Percentiles rank a stretch among this genome's conserved stretches.
Conservation (phyloP, 2,888 invertebrate genomes). For the Deroplatys truncata region DNA sequence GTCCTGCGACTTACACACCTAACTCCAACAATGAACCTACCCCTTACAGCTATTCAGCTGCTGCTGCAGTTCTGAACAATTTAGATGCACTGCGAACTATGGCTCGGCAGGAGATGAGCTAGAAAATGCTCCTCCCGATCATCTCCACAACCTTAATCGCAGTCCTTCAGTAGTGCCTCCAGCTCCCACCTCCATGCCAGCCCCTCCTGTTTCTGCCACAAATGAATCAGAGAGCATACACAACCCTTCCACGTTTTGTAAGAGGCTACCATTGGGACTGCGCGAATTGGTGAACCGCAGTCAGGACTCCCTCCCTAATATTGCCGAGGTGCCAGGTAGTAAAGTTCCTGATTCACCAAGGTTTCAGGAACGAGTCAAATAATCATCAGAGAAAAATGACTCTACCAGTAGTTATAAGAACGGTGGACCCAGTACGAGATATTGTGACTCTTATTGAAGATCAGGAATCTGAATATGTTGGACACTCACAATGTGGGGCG, state of each 20-base stretch:
- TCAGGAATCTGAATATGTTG: constrained; percentile 62
- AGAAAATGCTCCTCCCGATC: constrained; percentile 82
- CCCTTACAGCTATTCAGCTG: constrained; percentile 45
- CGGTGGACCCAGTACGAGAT: constrained; percentile 59
- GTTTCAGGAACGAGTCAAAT: too few relatives aligned
- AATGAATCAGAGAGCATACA: constrained; percentile 64
- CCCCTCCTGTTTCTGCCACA: constrained; percentile 48
- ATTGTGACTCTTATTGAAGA: constrained; percentile 66
- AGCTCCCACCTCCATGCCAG: constrained; percentile 39
- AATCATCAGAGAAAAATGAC: too few relatives aligned
- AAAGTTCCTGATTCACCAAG: too few relatives aligned
- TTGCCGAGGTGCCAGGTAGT: too few relatives aligned
- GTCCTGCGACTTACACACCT: constrained; percentile 82
- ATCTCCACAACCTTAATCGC: constrained; percentile 74
- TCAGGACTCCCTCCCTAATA: too few relatives aligned
- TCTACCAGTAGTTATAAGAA: constrained; percentile 51
- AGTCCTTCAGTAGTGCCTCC: constrained; percentile 45
- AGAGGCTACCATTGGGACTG: too few relatives aligned
- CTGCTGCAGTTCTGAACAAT: constrained; percentile 64
- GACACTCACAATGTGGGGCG: constrained; percentile 62
- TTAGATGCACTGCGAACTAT: constrained; percentile 89
- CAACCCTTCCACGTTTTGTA: constrained; percentile 72
- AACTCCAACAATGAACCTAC: constrained; percentile 61
- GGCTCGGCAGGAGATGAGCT: constrained; percentile 93
- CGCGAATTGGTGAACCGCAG: too few relatives aligned